Evolutionary conservation across 2,888 invertebrate genomes (phyloP).

Genomic region (Zygaena filipendulae): DNA sequence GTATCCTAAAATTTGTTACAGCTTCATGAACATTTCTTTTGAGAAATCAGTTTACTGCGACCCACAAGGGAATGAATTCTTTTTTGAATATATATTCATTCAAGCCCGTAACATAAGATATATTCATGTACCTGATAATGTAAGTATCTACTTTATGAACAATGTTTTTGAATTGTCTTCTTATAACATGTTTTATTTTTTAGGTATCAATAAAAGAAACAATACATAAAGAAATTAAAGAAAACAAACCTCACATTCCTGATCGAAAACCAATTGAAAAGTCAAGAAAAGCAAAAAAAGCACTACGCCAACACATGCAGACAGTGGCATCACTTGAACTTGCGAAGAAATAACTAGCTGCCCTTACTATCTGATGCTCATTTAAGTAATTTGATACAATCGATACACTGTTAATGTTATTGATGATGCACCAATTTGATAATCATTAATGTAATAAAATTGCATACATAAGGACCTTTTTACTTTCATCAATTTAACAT

Average conservation of each 20-base stretch:
- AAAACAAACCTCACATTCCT: constrained; percentile 22
- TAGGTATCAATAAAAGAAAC: constrained; percentile 61
- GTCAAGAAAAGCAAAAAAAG: constrained; percentile 64
- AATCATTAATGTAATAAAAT: no score
- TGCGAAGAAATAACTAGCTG: no score
- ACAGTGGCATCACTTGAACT: constrained; percentile 46
- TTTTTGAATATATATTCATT: constrained; percentile 72
- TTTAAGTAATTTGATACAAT: no score
- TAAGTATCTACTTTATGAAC: constrained; percentile 26
- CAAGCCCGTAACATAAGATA: constrained; percentile 74
- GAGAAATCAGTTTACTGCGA: constrained; percentile 72
- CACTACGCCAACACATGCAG: constrained; percentile 57
- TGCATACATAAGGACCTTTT: no score
- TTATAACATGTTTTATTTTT: constrained; percentile 20
- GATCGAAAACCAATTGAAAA: constrained; percentile 26
- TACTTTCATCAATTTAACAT: no score
- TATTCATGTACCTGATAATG: constrained; percentile 72
- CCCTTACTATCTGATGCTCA: no score
- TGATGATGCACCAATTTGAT: no score
- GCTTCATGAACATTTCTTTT: constrained; percentile 76
- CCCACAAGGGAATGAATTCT: constrained; percentile 66
- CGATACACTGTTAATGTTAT: no score
- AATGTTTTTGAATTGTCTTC: constrained; percentile 4
- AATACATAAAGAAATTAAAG: constrained; percentile 51
- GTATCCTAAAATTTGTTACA: constrained; percentile 43